Percentiles rank a stretch among this genome's conserved stretches.
phyloP scores from a whole-genome alignment of 2,797 vertebrate species.

The Coluber constrictor region DNA sequence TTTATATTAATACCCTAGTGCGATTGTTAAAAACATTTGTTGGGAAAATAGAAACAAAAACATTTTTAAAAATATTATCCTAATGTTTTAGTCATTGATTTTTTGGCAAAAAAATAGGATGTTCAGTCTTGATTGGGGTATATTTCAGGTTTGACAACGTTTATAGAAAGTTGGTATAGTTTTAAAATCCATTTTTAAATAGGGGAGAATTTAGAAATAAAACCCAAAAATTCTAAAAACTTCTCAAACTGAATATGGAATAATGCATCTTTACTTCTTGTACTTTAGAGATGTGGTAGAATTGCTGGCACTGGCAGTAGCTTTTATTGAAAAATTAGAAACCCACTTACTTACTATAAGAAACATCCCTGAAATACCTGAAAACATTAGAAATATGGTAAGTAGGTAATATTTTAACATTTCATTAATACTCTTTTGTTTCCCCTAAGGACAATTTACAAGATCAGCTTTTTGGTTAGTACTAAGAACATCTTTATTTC shows the following conservation, averaged over 20 bases:
- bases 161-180: not conserved
- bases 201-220: not conserved
- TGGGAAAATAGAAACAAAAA: not conserved
- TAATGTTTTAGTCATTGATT: not conserved
- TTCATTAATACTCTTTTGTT: not conserved
- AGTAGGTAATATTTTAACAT: constrained; percentile 49
- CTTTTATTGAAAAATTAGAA: constrained; percentile 74
- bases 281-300: constrained; percentile 63
- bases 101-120: not conserved
- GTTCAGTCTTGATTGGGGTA: not conserved
- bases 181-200: not conserved
- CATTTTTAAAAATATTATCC: not conserved
- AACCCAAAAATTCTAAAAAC: not conserved
- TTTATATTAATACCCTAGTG: not conserved
- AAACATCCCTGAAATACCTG: constrained; percentile 62
- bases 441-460: not conserved
- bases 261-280: not conserved
- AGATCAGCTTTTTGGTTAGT: not conserved
- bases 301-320: constrained; percentile 67
- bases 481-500: not conserved
- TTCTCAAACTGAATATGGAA: constrained; percentile 4
- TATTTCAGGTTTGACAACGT: not conserved
- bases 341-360: constrained; percentile 65
- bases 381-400: constrained; percentile 66
- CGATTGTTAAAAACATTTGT: not conserved